Base-by-base conservation (phyloP, 1,140 invertebrate species). In the Lerema accius region DNA sequence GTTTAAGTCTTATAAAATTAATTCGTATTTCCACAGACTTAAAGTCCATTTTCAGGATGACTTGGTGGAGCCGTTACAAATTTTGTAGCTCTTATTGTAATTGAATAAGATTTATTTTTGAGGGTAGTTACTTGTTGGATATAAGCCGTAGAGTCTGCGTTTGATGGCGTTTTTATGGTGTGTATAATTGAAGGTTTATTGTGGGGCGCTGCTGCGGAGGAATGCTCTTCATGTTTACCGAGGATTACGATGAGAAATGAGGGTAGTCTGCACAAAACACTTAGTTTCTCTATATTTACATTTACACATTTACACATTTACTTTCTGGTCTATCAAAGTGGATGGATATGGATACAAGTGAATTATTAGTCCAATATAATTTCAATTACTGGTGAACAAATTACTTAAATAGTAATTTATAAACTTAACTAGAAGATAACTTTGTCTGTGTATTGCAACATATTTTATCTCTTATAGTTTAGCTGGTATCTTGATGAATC, bases 101-200 rank as follows among this genome's bases (percentile, higher is more conserved):
- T 0, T 11, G 4, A 0, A 32, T 76, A 73, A 60, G 35, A 53
- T 49, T 5, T 5, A 17, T 60, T 64, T 65, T 72, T 11, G 16
- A 28, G n/a, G 37, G 9, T 16, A 35, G 16, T 14, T 10, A 55
- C 11, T 50, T 55, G 63, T 70, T 71, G 63, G 37, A 48, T 62
- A 16, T 58, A 68, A 67, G 67, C 55, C 42, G 45, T 17, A 59
- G 43, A 45, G 55, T 32, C 65, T 71, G 69, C 46, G 32, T 66
- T 69, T 71, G 70, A 78, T 75, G 73, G 65, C 42, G 42, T 75
- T 75, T 78, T 69, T 73, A 77, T 73, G 68, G 67, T 66, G 65
- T 65, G 63, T 65, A 63, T 69, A 71, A 71, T 65, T 63, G 32
- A 43, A 65, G 71, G 51, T 70, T 74, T 67, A 74, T 58, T 70